phyloP scores from a whole-genome alignment of 2,797 vertebrate genomes.

The Simalia tracyae region DNA sequence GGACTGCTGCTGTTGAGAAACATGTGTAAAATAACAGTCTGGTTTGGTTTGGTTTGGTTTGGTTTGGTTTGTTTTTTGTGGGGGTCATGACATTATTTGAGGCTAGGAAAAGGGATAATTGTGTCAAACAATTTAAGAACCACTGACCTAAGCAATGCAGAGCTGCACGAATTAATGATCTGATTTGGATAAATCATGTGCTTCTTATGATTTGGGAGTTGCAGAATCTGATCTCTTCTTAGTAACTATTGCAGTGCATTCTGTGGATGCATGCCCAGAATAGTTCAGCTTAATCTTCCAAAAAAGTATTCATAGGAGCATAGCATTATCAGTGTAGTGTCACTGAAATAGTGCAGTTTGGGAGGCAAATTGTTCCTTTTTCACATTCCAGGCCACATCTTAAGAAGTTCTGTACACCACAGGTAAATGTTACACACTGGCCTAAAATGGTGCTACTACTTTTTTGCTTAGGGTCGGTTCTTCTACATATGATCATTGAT shows the following conservation, averaged over 20 bases:
- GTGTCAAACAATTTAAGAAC: background rate
- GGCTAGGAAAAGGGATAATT: background rate
- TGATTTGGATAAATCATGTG: background rate
- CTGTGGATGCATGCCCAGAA: background rate
- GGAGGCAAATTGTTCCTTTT: background rate
- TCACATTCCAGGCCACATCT: background rate
- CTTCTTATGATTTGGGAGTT: background rate
- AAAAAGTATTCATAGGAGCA: background rate
- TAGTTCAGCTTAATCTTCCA: background rate
- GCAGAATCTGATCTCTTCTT: background rate
- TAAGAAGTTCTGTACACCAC: background rate
- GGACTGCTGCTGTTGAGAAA: background rate
- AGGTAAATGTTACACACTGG: background rate
- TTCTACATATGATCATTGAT: background rate
- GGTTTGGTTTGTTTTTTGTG: no score
- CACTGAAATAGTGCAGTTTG: background rate
- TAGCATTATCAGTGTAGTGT: background rate
- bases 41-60: background rate
- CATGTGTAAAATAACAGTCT: background rate
- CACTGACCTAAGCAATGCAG: background rate
- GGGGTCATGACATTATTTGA: background rate
- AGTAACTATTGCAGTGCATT: background rate
- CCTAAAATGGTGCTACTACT: background rate
- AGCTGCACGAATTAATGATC: background rate
- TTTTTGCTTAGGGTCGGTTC: background rate